phyloP scores from a whole-genome alignment of 2,797 vertebrate genomes.

The Mus minutoides region DNA sequence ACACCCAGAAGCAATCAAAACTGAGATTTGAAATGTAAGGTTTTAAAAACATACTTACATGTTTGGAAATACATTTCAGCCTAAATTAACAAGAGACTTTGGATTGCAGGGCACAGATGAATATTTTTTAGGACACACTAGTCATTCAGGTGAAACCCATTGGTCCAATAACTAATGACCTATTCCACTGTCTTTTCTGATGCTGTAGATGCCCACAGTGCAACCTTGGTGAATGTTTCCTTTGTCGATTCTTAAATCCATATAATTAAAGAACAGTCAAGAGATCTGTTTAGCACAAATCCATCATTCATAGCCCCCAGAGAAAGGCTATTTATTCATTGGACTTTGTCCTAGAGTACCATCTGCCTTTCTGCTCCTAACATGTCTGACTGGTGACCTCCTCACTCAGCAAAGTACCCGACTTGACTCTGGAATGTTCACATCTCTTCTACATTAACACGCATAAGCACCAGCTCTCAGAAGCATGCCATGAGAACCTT shows the following conservation, averaged over 20 bases:
- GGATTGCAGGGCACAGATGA: neutral
- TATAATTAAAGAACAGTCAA: slow-evolving; percentile 25
- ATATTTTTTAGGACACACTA: neutral
- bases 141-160: neutral
- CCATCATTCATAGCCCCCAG: neutral
- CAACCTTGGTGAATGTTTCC: slow-evolving; percentile 16
- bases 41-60: neutral
- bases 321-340: slow-evolving; percentile 4
- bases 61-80: neutral
- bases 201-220: neutral
- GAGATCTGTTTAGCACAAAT: neutral
- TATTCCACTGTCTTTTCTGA: slow-evolving; percentile 3
- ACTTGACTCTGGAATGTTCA: neutral
- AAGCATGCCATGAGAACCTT: neutral
- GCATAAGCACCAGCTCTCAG: neutral
- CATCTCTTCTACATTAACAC: neutral
- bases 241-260: slow-evolving; percentile 31
- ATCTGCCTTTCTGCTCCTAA: neutral
- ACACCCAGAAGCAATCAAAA: neutral
- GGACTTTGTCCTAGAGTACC: neutral
- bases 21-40: neutral
- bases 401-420: neutral
- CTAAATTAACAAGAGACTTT: slow-evolving; percentile 7
- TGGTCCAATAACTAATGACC: neutral
- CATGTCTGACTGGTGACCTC: neutral